Conservation (phyloP, 2,797 vertebrate species). For the Malurus leucopterus region DNA sequence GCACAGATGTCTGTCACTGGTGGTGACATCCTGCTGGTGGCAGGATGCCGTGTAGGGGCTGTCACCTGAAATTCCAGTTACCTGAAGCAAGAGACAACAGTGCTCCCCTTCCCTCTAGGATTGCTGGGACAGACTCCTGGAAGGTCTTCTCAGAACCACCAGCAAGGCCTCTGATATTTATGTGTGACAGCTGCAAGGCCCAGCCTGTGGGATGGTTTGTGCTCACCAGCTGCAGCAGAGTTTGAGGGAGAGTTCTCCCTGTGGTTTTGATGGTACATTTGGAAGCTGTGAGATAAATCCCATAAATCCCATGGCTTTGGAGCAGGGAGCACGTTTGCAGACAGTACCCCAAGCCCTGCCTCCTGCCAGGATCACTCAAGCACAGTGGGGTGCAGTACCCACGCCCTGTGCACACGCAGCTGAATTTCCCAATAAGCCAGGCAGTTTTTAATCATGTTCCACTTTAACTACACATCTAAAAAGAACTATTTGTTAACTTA, state of each 20-base stretch:
- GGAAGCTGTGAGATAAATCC: neutral
- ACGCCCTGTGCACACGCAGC: neutral
- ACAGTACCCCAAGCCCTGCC: neutral
- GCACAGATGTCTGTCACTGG: accelerated
- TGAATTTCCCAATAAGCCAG: neutral
- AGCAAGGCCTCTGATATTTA: neutral
- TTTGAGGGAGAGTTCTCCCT: neutral
- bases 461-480: neutral
- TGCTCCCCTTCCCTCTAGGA: neutral
- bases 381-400: accelerated
- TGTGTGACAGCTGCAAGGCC: neutral
- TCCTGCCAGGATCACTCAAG: accelerated
- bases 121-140: accelerated
- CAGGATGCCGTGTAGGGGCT: accelerated
- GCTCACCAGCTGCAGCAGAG: neutral
- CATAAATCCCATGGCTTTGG: neutral
- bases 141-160: neutral
- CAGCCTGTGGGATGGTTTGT: accelerated
- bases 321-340: accelerated
- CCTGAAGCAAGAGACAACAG: neutral
- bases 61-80: neutral
- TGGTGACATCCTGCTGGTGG: neutral
- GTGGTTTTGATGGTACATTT: accelerated
- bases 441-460: neutral
- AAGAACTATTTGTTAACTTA: neutral